Base-by-base conservation (phyloP, 2,888 invertebrate species). In the Myopa tessellatipennis region DNA sequence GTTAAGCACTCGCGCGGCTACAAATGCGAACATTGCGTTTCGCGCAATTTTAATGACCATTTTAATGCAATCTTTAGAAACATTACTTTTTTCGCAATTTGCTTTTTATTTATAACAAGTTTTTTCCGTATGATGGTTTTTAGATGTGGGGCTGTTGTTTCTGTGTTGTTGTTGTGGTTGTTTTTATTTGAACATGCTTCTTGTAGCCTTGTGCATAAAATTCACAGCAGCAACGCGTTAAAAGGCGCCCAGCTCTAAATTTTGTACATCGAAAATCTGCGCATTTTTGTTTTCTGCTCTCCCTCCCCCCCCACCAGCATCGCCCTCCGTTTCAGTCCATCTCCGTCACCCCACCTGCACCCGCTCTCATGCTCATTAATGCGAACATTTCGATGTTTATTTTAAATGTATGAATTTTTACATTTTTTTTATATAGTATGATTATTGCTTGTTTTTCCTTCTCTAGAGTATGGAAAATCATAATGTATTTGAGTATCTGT, bases 121-220 rank as follows among this genome's bases (percentile, higher is more conserved):
- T 55, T 55, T 55, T 55, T 8, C 5, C 55, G 10, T 14, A 16
- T 16, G 55, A 10, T 55, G 55, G 55, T 16, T 4, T 45, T 45
- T 45, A 10, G 3, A 45, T 16, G 55, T 55, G 10, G 14, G 4
- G 4, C n/a, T 55, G 55, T 16, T 50, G 1, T 50, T 50, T 10
- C 14, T 10, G 50, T 50, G 50, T 50, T 50, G 50, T 50, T 50
- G 50, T 50, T 50, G 8, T 50, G 3, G 14, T 50, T 50, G 1
- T 50, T 50, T 8, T 50, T 50, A 14, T 50, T 55, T 16, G 14
- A 55, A n/a, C 10, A 5, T n/a, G 16, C 4, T 16, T 55, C 55
- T 2, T 55, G 45, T 55, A n/a, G 82, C 81, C 82, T 26, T 26
- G 82, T 84, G 84, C 83, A 86, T 85, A 84, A 86, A 86, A 85